Conservation (phyloP, 2,797 vertebrate genomes). For the Lagodon rhomboides region DNA sequence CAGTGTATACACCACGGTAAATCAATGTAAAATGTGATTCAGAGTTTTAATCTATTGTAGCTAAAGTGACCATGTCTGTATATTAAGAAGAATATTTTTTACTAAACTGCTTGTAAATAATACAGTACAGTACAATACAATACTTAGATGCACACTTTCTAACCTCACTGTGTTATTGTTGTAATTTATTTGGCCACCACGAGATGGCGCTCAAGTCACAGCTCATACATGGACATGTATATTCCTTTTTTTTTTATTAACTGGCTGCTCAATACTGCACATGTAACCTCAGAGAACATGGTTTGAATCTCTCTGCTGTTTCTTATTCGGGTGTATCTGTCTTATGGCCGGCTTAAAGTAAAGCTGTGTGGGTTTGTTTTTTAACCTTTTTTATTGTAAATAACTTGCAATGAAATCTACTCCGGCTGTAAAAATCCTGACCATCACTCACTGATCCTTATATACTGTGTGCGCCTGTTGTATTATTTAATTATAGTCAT, state of each 20-base stretch:
- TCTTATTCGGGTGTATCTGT: neutral
- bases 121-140: constrained; percentile 46
- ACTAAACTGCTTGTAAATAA: constrained; percentile 74
- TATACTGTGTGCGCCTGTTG: neutral
- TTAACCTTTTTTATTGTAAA: constrained; percentile 48
- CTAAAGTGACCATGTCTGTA: constrained; percentile 55
- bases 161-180: constrained; percentile 51
- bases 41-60: constrained; percentile 66
- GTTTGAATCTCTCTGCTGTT: constrained; percentile 23
- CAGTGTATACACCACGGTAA: constrained; percentile 27
- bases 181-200: constrained; percentile 76
- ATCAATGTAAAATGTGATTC: constrained; percentile 69
- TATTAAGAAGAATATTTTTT: constrained; percentile 70
- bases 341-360: constrained; percentile 9
- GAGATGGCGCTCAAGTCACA: constrained; percentile 65
- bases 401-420: constrained; percentile 39
- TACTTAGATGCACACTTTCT: constrained; percentile 49
- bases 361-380: constrained; percentile 4
- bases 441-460: constrained; percentile 1
- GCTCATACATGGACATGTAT: constrained; percentile 47
- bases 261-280: constrained; percentile 32
- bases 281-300: constrained; percentile 18
- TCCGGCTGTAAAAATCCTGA: constrained; percentile 16
- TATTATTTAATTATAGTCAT: constrained; percentile 30
- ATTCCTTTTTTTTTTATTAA: constrained; percentile 38